A percentile compares a stretch with the other conserved stretches of the same genome.
Conservation (phyloP, 2,113 vertebrate genomes). For the Spea bombifrons region DNA sequence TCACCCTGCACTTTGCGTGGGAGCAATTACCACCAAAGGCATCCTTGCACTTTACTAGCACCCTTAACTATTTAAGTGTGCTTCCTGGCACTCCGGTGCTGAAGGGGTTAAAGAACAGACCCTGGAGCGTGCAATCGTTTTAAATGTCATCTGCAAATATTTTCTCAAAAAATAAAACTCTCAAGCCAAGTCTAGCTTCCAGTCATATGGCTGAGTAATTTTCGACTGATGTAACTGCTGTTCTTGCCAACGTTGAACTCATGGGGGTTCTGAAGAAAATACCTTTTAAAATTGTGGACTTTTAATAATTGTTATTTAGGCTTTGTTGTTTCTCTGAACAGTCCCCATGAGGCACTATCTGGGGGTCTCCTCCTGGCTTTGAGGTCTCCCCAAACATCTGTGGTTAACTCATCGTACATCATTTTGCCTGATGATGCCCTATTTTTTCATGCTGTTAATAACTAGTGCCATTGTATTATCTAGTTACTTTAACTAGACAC, state of each 20-base stretch:
- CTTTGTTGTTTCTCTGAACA: slow-evolving; percentile 7
- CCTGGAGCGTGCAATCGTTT: slow-evolving; percentile 31
- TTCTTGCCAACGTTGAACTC: slow-evolving; percentile 13
- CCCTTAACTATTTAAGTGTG: too few species aligned
- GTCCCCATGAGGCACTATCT: neutral
- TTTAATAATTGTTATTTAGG: neutral
- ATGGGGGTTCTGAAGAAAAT: slow-evolving; percentile 30
- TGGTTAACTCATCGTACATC: too few species aligned
- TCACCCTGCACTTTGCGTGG: too few species aligned
- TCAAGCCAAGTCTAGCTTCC: slow-evolving; percentile 43
- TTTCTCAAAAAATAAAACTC: slow-evolving; percentile 45
- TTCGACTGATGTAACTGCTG: slow-evolving; percentile 33
- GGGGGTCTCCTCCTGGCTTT: slow-evolving; percentile 1
- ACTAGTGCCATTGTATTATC: neutral
- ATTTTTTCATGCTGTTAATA: neutral
- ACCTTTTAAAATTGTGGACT: neutral
- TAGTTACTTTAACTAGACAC: too few species aligned
- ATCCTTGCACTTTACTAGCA: too few species aligned
- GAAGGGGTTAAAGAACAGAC: slow-evolving; percentile 25
- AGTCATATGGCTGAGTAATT: slow-evolving; percentile 41
- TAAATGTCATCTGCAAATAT: slow-evolving; percentile 42
- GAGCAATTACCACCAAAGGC: too few species aligned
- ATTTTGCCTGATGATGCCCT: too few species aligned
- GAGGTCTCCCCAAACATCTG: too few species aligned
- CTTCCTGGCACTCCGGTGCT: neutral